Evolutionary conservation across 37 sponge, comb jelly and placozoan genomes (phyloP).

Genomic region (Axinella damicornis): DNA sequence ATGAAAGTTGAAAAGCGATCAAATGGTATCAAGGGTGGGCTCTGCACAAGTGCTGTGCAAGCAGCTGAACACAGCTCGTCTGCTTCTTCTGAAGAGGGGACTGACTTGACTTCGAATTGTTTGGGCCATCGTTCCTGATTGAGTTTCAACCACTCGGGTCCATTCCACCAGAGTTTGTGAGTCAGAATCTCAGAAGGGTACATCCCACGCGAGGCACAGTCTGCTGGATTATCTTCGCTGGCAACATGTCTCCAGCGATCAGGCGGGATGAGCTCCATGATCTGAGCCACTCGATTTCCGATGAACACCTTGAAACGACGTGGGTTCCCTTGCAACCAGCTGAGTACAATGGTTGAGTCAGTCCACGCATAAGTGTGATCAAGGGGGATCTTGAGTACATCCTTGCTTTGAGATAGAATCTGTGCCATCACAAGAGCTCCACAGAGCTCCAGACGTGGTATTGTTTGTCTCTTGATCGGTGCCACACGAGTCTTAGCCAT

Average conservation of each 20-base stretch:
- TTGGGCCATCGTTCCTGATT: not conserved
- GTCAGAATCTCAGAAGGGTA: constrained; percentile 12
- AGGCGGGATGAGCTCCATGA: constrained; percentile 9
- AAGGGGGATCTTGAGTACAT: not conserved
- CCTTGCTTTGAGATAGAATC: constrained; percentile 13
- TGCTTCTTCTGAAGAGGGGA: not conserved
- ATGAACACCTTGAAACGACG: constrained; percentile 26
- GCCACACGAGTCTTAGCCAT: constrained; percentile 29
- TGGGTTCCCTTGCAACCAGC: constrained; percentile 21
- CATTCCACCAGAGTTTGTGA: constrained; percentile 30
- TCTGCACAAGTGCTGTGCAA: not conserved
- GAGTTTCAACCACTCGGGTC: constrained; percentile 20
- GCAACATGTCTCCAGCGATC: constrained; percentile 8
- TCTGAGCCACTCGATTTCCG: constrained; percentile 39
- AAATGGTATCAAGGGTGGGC: constrained; percentile 7
- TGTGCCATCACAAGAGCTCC: constrained; percentile 26
- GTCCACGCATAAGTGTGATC: constrained; percentile 6
- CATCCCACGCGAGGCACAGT: constrained; percentile 35
- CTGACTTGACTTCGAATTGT: not conserved
- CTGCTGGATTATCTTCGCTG: constrained; percentile 24
- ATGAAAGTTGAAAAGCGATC: constrained; percentile 18
- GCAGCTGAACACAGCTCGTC: not conserved
- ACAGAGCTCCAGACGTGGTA: constrained; percentile 19
- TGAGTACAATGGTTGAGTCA: constrained; percentile 21
- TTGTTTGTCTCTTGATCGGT: constrained; percentile 20